Evolutionary conservation across 2,113 vertebrate species (phyloP), one percentile per base, ranked within the genome.

Genomic region (Channa argus): DNA sequence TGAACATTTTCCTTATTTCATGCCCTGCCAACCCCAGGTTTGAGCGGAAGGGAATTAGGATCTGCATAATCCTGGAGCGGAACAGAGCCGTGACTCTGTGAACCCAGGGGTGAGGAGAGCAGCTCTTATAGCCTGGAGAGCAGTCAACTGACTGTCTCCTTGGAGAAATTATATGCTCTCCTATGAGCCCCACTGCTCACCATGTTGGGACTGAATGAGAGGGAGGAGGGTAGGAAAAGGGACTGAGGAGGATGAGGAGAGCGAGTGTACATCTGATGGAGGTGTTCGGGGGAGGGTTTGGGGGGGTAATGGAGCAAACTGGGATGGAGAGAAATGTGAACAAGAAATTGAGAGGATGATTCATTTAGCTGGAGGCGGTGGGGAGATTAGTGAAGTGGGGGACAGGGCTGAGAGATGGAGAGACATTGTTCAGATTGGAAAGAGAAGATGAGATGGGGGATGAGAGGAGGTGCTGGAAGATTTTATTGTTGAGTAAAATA

Each of bases 11-110:
- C 80, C 90, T 82, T 91, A 90, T 94, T 93, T 94, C 92, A 93
- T 92, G 92, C 84, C 89, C 87, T 87, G 91, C 90, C 93, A 89
- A 84, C 78, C 85, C 86, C 86, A 94, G 91, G 93, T 93, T 89
- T 77, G 88, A 91, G 85, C 59, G 37, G 74, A 69, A 66, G 80
- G 76, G 88, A 93, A 91, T 90, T 90, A 86, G 73, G 80, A 91
- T 93, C 84, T 91, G 86, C 89, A 92, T 94, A 93, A 94, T 94
- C 86, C 88, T 46, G 69, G 55, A 74, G 79, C 55, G 65, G 88
- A 89, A 77, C 85, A 71, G 84, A 81, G 79, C 74, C 8, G 44
- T 77, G 87, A 86, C 84, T 87, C 65, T 0, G 60, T 79, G 83
- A 87, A 83, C 66, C 84, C 69, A 53, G 77, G 77, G 84, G 74